phyloP scores from a whole-genome alignment of 2,113 vertebrate genomes.

The Egretta garzetta region DNA sequence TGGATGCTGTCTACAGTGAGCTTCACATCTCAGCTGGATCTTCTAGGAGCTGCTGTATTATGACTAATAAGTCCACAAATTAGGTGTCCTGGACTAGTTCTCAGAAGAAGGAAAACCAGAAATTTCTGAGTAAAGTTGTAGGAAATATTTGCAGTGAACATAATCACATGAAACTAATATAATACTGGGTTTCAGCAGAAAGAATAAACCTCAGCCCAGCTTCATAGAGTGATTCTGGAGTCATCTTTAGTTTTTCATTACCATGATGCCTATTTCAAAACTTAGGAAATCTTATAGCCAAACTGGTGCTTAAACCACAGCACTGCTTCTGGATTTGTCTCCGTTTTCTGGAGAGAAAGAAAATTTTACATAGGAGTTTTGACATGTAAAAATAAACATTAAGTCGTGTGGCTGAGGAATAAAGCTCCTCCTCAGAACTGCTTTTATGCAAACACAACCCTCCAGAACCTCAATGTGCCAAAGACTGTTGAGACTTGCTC shows the following conservation, averaged over 20 bases:
- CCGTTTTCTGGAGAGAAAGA: background rate
- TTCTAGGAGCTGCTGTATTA: background rate
- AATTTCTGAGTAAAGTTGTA: background rate
- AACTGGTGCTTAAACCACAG: background rate
- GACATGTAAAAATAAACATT: background rate
- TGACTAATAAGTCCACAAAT: background rate
- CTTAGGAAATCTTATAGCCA: background rate
- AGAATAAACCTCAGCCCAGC: background rate
- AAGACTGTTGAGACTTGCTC: conserved; percentile 21
- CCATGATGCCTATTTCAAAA: background rate
- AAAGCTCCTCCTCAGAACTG: conserved; percentile 6
- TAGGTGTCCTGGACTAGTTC: background rate
- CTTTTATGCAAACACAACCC: conserved; percentile 24
- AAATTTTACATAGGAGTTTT: background rate
- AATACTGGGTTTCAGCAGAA: background rate
- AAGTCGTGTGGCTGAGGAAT: background rate
- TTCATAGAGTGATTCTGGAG: background rate
- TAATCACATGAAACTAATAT: background rate
- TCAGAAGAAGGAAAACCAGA: background rate
- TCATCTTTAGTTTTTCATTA: background rate
- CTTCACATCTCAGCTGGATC: background rate
- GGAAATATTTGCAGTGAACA: background rate
- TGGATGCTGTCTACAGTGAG: background rate
- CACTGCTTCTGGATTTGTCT: background rate
- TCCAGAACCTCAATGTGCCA: background rate